Evolutionary conservation across 2,888 invertebrate genomes (phyloP).

Genomic region (Drosophila macrospina): DNA sequence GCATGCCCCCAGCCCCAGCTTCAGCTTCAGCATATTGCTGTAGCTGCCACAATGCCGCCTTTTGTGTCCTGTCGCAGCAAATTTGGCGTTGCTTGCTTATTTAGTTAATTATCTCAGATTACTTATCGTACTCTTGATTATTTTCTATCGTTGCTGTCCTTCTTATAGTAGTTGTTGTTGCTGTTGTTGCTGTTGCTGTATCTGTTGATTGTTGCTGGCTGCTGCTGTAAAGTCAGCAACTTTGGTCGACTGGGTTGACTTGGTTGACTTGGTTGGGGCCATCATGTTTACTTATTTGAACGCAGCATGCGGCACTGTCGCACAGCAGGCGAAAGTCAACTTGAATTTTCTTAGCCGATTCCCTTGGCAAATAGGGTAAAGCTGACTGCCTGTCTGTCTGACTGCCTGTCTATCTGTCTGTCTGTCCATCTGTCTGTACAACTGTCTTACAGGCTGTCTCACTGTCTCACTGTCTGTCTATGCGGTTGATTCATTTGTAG

Average conservation of each 20-base stretch:
- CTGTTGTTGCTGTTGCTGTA: constrained; percentile 10
- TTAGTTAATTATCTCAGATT: constrained; percentile 78
- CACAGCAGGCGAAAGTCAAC: constrained; percentile 76
- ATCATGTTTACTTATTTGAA: constrained; percentile 77
- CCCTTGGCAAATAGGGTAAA: constrained; percentile 53
- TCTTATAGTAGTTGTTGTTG: constrained; percentile 23
- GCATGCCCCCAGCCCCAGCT: background rate
- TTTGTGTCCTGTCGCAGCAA: constrained; percentile 62
- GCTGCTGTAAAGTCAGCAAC: constrained; percentile 74
- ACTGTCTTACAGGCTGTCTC: background rate
- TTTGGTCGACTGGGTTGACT: constrained; percentile 48
- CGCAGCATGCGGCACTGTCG: constrained; percentile 71
- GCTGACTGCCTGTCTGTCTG: constrained; percentile 21
- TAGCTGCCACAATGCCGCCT: constrained; percentile 46
- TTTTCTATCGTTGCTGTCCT: constrained; percentile 58
- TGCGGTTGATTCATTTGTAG: constrained; percentile 67
- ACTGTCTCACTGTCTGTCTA: constrained; percentile 14
- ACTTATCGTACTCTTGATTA: constrained; percentile 73
- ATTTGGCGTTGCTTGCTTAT: constrained; percentile 75
- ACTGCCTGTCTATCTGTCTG: constrained; percentile 14
- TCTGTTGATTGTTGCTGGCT: constrained; percentile 31
- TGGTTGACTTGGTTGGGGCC: constrained; percentile 43
- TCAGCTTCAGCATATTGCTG: constrained; percentile 18
- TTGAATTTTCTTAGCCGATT: constrained; percentile 72
- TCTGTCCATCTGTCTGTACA: constrained; percentile 10